Evolutionary conservation across 1,140 invertebrate genomes (phyloP).

Genomic region (Drosophila mayri): DNA sequence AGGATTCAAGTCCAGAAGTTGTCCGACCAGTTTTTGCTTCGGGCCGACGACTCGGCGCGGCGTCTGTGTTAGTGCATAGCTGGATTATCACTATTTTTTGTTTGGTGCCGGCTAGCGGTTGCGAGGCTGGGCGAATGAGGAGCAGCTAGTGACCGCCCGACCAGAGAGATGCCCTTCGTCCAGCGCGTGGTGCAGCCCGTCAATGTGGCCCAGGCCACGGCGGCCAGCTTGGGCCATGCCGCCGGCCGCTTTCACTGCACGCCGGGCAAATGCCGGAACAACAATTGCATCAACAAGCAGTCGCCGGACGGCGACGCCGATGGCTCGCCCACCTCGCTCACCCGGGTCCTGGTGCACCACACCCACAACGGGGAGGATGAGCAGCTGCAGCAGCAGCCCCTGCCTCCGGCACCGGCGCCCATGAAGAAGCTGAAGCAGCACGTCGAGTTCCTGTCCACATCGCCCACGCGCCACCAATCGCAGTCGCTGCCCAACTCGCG

Average conservation of each 20-base stretch:
- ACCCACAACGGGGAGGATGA: conserved; percentile 32
- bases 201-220: conserved; percentile 88
- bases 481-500: conserved; percentile 73
- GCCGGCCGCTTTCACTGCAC: conserved; percentile 68
- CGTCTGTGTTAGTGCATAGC: conserved; percentile 24
- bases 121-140: conserved; percentile 32
- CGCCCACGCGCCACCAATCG: conserved; percentile 56
- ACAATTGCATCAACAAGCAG: conserved; percentile 81
- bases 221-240: conserved; percentile 84
- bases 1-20: conserved; percentile 81
- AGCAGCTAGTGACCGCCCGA: conserved; percentile 42
- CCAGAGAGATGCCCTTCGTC: conserved; percentile 89
- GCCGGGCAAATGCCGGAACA: conserved; percentile 81
- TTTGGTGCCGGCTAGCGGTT: conserved; percentile 21
- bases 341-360: conserved; percentile 54
- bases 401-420: conserved; percentile 60
- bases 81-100: conserved; percentile 32
- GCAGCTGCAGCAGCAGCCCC: conserved; percentile 41
- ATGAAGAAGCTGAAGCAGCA: conserved; percentile 82
- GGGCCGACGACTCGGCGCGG: conserved; percentile 8
- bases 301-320: conserved; percentile 36
- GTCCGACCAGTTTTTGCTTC: conserved; percentile 71
- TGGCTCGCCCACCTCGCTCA: conserved; percentile 40
- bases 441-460: conserved; percentile 75
- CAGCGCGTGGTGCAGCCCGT: conserved; percentile 89